phyloP scores from a whole-genome alignment of 2,113 vertebrate genomes.

The Centropus bengalensis region DNA sequence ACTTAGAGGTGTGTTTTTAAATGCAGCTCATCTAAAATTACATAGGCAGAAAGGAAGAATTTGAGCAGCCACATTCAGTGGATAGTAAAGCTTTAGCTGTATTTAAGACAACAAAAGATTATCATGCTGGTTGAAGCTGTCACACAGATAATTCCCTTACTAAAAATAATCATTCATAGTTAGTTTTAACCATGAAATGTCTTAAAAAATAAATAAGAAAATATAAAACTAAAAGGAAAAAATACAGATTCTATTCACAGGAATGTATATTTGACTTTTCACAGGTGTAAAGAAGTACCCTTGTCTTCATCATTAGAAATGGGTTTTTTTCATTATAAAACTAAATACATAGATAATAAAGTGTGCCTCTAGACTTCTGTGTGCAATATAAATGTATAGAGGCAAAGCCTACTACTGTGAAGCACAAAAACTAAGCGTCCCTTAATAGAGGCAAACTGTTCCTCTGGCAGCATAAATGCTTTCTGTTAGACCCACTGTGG shows the following conservation, averaged over 20 bases:
- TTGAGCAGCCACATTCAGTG: not conserved
- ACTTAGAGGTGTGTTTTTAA: not conserved
- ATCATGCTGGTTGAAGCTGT: constrained; percentile 11
- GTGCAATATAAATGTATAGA: not conserved
- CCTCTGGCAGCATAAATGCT: not conserved
- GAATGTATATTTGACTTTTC: not conserved
- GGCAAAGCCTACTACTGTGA: not conserved
- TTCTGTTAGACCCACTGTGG: not conserved
- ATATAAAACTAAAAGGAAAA: not conserved
- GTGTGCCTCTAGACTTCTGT: not conserved
- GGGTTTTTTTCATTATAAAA: not conserved
- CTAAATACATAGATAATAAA: not conserved
- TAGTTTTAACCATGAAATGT: not conserved
- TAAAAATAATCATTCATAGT: constrained; percentile 44
- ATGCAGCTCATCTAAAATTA: not conserved
- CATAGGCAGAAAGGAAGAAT: not conserved
- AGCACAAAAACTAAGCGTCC: not conserved
- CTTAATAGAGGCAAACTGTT: not conserved
- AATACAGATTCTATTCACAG: not conserved
- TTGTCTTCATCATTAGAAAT: not conserved
- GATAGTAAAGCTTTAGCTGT: not conserved
- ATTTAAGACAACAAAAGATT: constrained; percentile 34
- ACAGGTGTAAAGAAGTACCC: not conserved
- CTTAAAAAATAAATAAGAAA: constrained; percentile 22
- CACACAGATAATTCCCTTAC: constrained; percentile 23